These are phyloP conservation scores for Ctenomys sociabilis DNA, from an alignment of 2,113 vertebrate genomes.

Conservation along the genomic window DNA sequence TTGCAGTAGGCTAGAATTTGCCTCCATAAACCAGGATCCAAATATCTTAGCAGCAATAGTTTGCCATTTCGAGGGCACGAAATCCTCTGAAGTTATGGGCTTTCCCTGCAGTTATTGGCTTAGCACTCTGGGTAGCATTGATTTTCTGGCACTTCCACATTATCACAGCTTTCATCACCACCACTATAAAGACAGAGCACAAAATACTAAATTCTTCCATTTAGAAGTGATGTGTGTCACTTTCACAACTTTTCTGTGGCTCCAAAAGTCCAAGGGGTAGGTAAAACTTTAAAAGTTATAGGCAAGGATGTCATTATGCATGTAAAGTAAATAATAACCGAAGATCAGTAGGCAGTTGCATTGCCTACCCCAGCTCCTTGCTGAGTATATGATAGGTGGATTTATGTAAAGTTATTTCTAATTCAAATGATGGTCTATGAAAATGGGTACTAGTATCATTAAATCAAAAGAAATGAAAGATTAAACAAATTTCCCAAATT, in stretches of 20 bases:
- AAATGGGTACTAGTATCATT: neutral
- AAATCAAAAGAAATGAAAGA: neutral
- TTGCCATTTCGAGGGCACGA: neutral
- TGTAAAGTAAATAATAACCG: neutral
- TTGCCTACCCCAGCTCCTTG: neutral
- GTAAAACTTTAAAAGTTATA: neutral
- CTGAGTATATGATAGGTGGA: neutral
- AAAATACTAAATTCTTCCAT: neutral
- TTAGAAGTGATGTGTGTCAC: neutral
- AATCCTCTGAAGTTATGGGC: neutral
- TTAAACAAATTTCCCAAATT: neutral
- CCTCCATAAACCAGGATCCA: neutral
- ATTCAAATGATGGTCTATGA: neutral
- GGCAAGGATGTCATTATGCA: neutral
- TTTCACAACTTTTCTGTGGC: neutral
- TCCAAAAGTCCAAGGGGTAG: neutral
- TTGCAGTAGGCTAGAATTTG: neutral
- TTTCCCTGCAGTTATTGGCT: neutral
- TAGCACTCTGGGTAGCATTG: neutral
- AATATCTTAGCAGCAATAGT: neutral
- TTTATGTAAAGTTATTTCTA: neutral
- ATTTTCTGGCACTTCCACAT: neutral
- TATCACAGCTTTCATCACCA: neutral
- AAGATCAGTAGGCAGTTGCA: neutral
- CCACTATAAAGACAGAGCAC: neutral